Evolutionary conservation across 2,113 vertebrate species (phyloP).

Genomic region (Mungos mungo): DNA sequence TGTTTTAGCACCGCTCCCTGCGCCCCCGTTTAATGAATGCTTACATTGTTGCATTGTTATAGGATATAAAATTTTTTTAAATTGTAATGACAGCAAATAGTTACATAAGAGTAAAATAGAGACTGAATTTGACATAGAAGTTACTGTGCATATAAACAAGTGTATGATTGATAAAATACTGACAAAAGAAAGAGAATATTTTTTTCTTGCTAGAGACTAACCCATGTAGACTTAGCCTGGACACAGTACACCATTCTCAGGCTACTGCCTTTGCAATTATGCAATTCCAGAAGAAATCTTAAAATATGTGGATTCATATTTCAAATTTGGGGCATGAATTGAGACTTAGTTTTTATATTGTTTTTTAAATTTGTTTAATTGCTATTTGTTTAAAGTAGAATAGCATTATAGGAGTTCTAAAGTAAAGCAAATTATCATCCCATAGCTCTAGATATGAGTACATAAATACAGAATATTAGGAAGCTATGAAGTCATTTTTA

Average conservation of each 20-base stretch:
- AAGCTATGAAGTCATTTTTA: background rate
- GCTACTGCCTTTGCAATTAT: background rate
- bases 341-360: constrained; percentile 33
- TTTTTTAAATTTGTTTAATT: background rate
- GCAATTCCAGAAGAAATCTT: background rate
- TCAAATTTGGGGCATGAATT: constrained; percentile 18
- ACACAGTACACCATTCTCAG: background rate
- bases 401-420: background rate
- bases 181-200: background rate
- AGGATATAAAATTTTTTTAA: constrained; percentile 17
- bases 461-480: background rate
- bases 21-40: background rate
- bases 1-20: background rate
- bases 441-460: background rate
- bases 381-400: background rate
- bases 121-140: background rate
- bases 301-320: constrained; percentile 12
- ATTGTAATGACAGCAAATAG: background rate
- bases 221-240: background rate
- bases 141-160: background rate
- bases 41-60: background rate
- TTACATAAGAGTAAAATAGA: background rate
- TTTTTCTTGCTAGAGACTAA: background rate
- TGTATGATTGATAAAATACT: background rate
- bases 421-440: background rate